Evolutionary conservation across 1,140 invertebrate genomes (phyloP).

Genomic region (Drosophila elegans): DNA sequence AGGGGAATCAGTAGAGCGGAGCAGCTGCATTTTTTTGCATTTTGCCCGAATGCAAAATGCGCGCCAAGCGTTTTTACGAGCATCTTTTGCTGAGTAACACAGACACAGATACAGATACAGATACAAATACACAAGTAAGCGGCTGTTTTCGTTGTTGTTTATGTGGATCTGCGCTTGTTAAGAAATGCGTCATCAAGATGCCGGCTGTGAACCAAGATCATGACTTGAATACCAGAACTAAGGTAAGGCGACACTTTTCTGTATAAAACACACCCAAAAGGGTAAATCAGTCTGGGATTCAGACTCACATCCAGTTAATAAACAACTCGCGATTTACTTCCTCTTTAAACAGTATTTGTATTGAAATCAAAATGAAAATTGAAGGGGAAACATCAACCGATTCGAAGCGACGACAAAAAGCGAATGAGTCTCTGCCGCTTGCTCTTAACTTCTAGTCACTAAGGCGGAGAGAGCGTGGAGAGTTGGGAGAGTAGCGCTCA

Average conservation of each 20-base stretch:
- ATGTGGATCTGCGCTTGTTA: constrained; percentile 36
- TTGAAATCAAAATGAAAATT: constrained; percentile 16
- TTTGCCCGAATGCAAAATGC: constrained; percentile 47
- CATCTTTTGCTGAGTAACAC: constrained; percentile 49
- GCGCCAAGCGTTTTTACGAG: constrained; percentile 68
- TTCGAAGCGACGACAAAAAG: constrained; percentile 29
- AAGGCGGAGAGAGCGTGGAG: constrained; percentile 23
- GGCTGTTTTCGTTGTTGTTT: constrained; percentile 12
- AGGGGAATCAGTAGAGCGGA: constrained; percentile 30
- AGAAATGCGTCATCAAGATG: constrained; percentile 75
- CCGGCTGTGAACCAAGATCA: constrained; percentile 75
- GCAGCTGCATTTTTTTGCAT: constrained; percentile 56
- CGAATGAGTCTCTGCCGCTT: constrained; percentile 37
- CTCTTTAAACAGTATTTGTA: constrained; percentile 23
- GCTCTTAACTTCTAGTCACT: constrained; percentile 74
- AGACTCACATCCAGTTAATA: constrained; percentile 13
- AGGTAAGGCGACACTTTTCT: constrained; percentile 29
- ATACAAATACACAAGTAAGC: constrained; percentile 31
- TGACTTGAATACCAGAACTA: constrained; percentile 60
- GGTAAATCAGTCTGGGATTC: background rate
- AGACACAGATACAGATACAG: constrained; percentile 30
- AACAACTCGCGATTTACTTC: constrained; percentile 28
- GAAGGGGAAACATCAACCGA: constrained; percentile 25
- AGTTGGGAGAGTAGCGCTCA: constrained; percentile 42
- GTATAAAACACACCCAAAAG: constrained; percentile 5